phyloP scores from a whole-genome alignment of 1,140 invertebrate genomes.

The Arion vulgaris region DNA sequence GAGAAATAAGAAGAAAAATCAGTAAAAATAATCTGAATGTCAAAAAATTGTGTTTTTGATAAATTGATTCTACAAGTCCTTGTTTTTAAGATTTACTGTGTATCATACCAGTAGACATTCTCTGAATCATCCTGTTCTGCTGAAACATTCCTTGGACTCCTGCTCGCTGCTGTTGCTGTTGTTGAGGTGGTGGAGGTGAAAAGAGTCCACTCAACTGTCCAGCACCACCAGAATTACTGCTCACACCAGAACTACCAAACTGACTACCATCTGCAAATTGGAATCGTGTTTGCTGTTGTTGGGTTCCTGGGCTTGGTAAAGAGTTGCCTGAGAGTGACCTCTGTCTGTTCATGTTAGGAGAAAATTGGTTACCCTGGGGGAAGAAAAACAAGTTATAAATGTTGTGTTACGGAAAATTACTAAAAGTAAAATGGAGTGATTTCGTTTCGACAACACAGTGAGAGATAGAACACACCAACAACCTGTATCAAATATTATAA shows the following conservation, averaged over 20 bases:
- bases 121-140: conserved; percentile 57
- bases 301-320: conserved; percentile 48
- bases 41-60: too few species aligned
- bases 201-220: background rate
- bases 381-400: too few species aligned
- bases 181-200: conserved; percentile 30
- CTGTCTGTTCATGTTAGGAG: conserved; percentile 52
- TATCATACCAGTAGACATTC: conserved; percentile 38
- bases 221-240: conserved; percentile 43
- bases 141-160: conserved; percentile 50
- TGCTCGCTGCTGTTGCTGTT: conserved; percentile 54
- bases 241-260: conserved; percentile 27
- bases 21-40: too few species aligned
- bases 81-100: too few species aligned
- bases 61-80: too few species aligned
- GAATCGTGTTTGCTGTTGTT: conserved; percentile 50
- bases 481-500: too few species aligned
- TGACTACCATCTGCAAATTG: conserved; percentile 52
- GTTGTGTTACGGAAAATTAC: too few species aligned
- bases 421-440: too few species aligned
- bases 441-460: too few species aligned
- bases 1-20: too few species aligned
- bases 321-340: conserved; percentile 63
- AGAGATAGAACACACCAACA: too few species aligned
- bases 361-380: conserved; percentile 53